Conservation (phyloP, 2,888 invertebrate species). For the Diaperis boleti region DNA sequence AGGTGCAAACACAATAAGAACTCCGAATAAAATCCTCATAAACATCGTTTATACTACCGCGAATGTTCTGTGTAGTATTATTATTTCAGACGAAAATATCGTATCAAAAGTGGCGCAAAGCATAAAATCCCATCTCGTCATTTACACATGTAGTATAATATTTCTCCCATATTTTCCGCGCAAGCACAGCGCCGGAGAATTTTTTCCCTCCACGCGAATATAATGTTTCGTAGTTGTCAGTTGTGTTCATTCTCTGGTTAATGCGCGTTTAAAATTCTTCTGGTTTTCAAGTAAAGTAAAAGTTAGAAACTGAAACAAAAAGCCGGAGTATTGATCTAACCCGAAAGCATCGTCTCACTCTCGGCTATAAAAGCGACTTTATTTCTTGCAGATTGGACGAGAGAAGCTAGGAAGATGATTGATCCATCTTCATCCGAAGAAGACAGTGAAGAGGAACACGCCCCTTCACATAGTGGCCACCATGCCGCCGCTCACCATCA, state of each 20-base stretch:
- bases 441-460: constrained; percentile 91
- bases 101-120: background rate
- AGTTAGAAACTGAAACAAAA: constrained; percentile 23
- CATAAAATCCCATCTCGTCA: background rate
- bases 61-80: too few relatives aligned
- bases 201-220: background rate
- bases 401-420: constrained; percentile 76
- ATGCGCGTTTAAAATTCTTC: constrained; percentile 10
- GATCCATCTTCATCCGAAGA: constrained; percentile 97
- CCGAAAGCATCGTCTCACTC: background rate
- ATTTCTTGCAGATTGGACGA: constrained; percentile 52
- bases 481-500: constrained; percentile 67
- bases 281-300: constrained; percentile 10
- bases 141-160: background rate
- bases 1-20: too few relatives aligned
- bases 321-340: constrained; percentile 25
- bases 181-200: background rate
- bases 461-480: constrained; percentile 61
- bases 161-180: background rate
- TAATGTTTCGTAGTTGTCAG: background rate
- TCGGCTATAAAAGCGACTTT: constrained; percentile 5
- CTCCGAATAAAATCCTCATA: too few relatives aligned
- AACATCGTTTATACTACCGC: too few relatives aligned
- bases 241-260: background rate
- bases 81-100: background rate